Percentiles rank a stretch among this genome's conserved stretches.
phyloP scores from a whole-genome alignment of 2,113 vertebrate genomes.

The Clupea harengus region DNA sequence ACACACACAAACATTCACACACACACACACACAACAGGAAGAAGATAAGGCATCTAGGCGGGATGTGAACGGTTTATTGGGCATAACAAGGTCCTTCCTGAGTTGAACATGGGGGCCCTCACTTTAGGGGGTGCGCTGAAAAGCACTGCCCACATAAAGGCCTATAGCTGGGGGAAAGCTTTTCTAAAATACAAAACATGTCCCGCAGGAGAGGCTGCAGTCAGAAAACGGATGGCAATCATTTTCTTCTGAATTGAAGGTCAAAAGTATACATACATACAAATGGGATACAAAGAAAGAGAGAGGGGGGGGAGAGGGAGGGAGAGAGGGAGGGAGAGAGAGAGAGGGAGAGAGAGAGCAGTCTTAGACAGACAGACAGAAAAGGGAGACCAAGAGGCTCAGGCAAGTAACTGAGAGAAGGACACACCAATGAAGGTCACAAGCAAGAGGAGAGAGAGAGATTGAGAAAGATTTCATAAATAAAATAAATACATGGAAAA shows the following conservation, averaged over 20 bases:
- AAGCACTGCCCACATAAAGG: background rate
- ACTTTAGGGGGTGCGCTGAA: background rate
- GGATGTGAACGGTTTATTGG: slow-evolving; percentile 7
- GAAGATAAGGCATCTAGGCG: slow-evolving; percentile 8
- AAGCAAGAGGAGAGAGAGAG: background rate
- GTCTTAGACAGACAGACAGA: background rate
- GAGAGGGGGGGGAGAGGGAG: too few relatives aligned
- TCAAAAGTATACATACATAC: background rate
- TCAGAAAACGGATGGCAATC: background rate
- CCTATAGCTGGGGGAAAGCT: background rate
- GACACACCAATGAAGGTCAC: background rate
- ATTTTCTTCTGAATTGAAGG: background rate
- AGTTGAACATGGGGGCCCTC: background rate
- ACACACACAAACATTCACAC: background rate
- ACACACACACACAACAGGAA: background rate
- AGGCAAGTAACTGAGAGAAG: background rate
- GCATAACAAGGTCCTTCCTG: background rate
- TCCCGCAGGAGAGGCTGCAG: background rate
- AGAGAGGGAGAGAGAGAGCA: background rate
- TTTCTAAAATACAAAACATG: background rate
- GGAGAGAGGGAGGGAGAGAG: too few relatives aligned
- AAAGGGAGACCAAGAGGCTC: background rate
- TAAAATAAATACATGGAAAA: background rate
- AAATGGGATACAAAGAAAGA: slow-evolving; percentile 30
- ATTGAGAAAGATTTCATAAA: background rate